Evolutionary conservation across 2,113 vertebrate species (phyloP).

Genomic region (Cavia aperea): DNA sequence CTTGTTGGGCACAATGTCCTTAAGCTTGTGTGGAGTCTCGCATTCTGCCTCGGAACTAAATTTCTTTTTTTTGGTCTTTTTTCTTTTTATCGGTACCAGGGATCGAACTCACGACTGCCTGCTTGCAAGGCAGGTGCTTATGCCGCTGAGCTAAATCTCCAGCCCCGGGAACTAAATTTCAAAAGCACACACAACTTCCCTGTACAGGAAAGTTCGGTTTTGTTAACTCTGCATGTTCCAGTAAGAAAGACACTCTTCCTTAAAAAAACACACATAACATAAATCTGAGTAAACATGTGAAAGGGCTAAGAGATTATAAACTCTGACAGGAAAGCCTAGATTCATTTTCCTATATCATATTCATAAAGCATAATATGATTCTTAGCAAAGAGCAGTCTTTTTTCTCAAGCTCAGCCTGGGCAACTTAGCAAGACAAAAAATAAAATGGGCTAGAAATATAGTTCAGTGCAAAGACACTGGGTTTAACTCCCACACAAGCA

Average conservation of each 20-base stretch:
- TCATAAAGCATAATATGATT: neutral
- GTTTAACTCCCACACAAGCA: neutral
- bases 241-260: slow-evolving; percentile 10
- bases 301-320: slow-evolving; percentile 30
- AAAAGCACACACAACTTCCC: neutral
- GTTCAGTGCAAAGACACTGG: neutral
- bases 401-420: neutral
- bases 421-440: neutral
- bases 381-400: neutral
- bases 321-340: neutral
- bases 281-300: slow-evolving; percentile 6
- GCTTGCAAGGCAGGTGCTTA: too few relatives aligned
- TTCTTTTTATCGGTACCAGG: too few relatives aligned
- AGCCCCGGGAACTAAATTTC: neutral
- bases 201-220: neutral
- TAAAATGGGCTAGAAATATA: neutral
- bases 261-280: neutral
- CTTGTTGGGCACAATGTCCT: neutral
- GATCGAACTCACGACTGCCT: too few relatives aligned
- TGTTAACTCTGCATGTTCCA: neutral
- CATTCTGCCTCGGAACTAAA: neutral
- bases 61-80: neutral
- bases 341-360: neutral
- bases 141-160: too few relatives aligned
- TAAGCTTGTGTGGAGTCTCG: neutral